These are phyloP conservation scores for Casuarius casuarius DNA, from an alignment of 2,113 vertebrate genomes.

Conservation along the genomic window DNA sequence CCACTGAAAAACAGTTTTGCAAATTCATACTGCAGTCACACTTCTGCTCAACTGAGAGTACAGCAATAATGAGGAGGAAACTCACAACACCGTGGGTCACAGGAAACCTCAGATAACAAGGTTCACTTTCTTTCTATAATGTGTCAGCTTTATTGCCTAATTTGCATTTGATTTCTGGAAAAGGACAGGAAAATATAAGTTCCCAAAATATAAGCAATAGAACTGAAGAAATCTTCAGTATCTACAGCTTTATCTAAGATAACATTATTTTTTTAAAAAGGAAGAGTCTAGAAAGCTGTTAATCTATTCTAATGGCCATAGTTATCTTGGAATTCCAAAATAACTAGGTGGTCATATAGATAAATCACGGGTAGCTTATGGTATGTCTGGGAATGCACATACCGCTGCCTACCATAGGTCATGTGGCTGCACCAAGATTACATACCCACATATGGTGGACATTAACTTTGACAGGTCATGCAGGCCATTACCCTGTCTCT, in stretches of 20 bases:
- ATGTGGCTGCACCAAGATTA: too few species aligned
- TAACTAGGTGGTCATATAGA: neutral
- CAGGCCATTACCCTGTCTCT: too few species aligned
- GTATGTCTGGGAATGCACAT: too few species aligned
- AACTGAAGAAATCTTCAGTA: neutral
- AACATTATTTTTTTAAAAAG: neutral
- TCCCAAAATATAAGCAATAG: neutral
- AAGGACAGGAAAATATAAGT: neutral
- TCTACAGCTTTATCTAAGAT: neutral
- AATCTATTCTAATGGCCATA: neutral
- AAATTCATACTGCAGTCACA: neutral
- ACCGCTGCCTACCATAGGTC: too few species aligned
- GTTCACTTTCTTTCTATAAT: neutral
- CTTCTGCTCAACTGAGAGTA: neutral
- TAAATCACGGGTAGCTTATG: neutral
- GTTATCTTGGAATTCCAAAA: neutral
- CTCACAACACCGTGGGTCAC: neutral
- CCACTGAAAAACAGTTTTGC: neutral
- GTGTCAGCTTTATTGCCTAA: neutral
- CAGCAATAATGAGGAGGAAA: neutral
- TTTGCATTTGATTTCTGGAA: neutral
- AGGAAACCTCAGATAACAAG: neutral
- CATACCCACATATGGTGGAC: too few species aligned
- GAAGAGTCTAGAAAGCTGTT: neutral
- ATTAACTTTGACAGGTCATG: too few species aligned